Conservation (phyloP, 2,113 vertebrate genomes). For the Antennarius striatus region DNA sequence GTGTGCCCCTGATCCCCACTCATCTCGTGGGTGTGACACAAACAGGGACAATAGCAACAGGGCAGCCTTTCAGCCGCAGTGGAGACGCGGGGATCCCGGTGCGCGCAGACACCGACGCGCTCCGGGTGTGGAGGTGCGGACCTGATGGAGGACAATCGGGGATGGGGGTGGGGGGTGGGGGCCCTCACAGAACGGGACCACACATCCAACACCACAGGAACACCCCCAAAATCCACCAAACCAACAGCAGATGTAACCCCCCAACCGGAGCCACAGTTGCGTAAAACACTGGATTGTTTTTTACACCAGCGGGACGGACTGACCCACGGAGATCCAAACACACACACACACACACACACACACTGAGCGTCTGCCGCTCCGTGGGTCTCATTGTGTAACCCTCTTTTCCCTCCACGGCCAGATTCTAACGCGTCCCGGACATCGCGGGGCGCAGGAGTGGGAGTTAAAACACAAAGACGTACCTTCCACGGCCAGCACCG, state of each 20-base stretch:
- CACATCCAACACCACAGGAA: too few relatives aligned
- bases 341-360: not conserved
- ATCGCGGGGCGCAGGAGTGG: constrained; percentile 18
- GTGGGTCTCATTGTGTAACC: not conserved
- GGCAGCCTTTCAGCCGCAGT: constrained; percentile 63
- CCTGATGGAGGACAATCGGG: too few relatives aligned
- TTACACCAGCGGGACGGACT: constrained; percentile 6
- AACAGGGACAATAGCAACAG: constrained; percentile 74
- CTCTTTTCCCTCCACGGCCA: not conserved
- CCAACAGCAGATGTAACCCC: not conserved
- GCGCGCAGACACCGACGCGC: too few relatives aligned
- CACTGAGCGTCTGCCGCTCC: not conserved
- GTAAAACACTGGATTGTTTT: constrained; percentile 11
- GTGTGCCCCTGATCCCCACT: constrained; percentile 19
- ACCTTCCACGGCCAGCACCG: constrained; percentile 82
- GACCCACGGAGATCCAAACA: not conserved
- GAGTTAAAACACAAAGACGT: constrained; percentile 21
- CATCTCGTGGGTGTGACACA: constrained; percentile 71
- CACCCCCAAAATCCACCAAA: too few relatives aligned
- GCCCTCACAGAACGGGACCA: too few relatives aligned
- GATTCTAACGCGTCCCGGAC: constrained; percentile 42
- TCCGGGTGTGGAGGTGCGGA: too few relatives aligned
- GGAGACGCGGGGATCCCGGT: not conserved
- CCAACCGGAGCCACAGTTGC: constrained; percentile 15
- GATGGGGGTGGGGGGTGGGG: too few relatives aligned